phyloP scores from a whole-genome alignment of 2,797 vertebrate genomes.

The Phoeniculus purpureus region DNA sequence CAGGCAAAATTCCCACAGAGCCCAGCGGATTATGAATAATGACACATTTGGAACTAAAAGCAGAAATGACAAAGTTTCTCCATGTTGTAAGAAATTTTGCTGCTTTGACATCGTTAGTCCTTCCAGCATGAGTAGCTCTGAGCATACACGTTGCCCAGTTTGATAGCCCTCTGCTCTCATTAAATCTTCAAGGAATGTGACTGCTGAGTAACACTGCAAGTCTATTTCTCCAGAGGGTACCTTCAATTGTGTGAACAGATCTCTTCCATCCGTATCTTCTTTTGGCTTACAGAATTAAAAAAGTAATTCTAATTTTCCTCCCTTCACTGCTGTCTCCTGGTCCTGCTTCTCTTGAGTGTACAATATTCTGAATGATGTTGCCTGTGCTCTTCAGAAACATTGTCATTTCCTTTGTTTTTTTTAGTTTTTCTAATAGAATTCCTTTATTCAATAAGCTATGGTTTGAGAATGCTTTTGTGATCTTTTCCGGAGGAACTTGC shows the following conservation, averaged over 20 bases:
- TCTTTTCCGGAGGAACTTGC: neutral
- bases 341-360: neutral
- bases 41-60: neutral
- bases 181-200: neutral
- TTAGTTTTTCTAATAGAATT: neutral
- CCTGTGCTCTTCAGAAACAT: neutral
- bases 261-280: neutral
- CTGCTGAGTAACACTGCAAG: neutral
- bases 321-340: neutral
- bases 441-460: neutral
- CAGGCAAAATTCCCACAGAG: neutral
- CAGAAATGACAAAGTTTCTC: neutral
- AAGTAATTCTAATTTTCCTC: neutral
- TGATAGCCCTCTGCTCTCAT: neutral
- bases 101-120: neutral
- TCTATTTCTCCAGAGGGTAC: neutral
- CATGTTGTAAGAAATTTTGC: neutral
- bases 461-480: neutral
- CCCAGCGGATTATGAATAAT: neutral
- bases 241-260: neutral
- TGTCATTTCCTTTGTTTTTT: neutral
- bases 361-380: no score
- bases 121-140: neutral
- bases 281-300: neutral
- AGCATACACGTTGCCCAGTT: neutral